These are phyloP conservation scores for Neuroscelio doddi DNA, from an alignment of 2,888 invertebrate genomes.

Conservation along the genomic window DNA sequence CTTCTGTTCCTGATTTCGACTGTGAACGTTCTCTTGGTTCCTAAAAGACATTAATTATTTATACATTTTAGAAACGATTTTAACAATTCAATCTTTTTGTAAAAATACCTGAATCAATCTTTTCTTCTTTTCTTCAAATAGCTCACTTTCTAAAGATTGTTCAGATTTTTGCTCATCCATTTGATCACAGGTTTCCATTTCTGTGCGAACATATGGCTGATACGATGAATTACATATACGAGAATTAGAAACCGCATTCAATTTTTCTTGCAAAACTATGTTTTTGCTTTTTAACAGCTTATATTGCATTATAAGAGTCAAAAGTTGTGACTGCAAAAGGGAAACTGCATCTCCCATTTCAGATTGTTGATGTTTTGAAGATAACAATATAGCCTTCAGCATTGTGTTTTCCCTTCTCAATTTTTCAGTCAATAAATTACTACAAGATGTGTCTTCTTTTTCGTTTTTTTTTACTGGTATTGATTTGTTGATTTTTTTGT, in stretches of 20 bases:
- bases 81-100: too few species aligned
- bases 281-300: conserved; percentile 31
- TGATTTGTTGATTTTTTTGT: too few species aligned
- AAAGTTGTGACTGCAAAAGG: conserved; percentile 24
- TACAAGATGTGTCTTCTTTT: too few species aligned
- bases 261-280: conserved; percentile 23
- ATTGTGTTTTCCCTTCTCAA: conserved; percentile 20
- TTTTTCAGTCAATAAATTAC: not conserved
- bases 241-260: conserved; percentile 18
- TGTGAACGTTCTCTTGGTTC: conserved; percentile 1
- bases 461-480: too few species aligned
- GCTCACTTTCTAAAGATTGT: not conserved
- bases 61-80: not conserved
- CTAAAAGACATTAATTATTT: not conserved
- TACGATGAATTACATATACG: too few species aligned
- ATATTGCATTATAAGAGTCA: conserved; percentile 22
- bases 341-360: conserved; percentile 28
- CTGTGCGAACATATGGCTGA: too few species aligned
- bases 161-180: not conserved
- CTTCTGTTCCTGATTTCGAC: conserved; percentile 8
- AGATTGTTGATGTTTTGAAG: conserved; percentile 23
- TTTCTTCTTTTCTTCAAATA: not conserved
- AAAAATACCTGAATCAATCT: too few species aligned
- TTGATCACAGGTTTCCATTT: not conserved
- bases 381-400: conserved; percentile 18